Evolutionary conservation across 37 sponge, comb jelly and placozoan species (phyloP), one percentile per base, ranked within the genome.

Genomic region (Agelas oroides): DNA sequence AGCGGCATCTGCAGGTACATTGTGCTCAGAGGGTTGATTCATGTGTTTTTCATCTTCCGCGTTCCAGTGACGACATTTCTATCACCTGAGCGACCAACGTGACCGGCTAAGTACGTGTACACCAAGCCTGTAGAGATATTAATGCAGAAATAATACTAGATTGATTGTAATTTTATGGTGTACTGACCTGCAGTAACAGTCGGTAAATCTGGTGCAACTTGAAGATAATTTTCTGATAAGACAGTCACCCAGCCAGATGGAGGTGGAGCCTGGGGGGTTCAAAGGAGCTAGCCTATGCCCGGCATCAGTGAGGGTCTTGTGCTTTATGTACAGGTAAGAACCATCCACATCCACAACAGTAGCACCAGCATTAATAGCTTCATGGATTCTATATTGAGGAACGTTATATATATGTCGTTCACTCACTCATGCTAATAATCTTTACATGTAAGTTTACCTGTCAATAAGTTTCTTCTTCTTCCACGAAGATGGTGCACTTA

Each of bases 11-110:
- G 55, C 38, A 70, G 30, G 52, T 5, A 5, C 18, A 32, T 19
- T 58, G 68, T 52, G 82, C 70, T 71, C 82, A 81, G n/a, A 69
- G 82, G 2, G 52, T 31, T 28, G 3, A 81, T 41, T 71, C 82
- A 23, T 69, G 56, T n/a, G 82, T 71, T 5, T 59, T 41, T 25
- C 68, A 81, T 58, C 60, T 46, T 67, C 46, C 46, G n/a, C n/a
- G n/a, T n/a, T n/a, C n/a, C n/a, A n/a, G n/a, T n/a, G n/a, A n/a
- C n/a, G n/a, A n/a, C n/a, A n/a, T n/a, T n/a, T 8, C 8, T 8
- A 46, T 8, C 46, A 46, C 46, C 8, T 8, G 3, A 3, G 8
- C 46, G 46, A 46, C 46, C 46, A 46, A 8, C 46, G 8, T 46
- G 46, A 46, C 46, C 8, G 8, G 46, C 53, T 6, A 73, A n/a